A percentile compares a stretch with the other conserved stretches of the same genome.
Conservation (phyloP, 2,113 vertebrate genomes). For the Micromys minutus region DNA sequence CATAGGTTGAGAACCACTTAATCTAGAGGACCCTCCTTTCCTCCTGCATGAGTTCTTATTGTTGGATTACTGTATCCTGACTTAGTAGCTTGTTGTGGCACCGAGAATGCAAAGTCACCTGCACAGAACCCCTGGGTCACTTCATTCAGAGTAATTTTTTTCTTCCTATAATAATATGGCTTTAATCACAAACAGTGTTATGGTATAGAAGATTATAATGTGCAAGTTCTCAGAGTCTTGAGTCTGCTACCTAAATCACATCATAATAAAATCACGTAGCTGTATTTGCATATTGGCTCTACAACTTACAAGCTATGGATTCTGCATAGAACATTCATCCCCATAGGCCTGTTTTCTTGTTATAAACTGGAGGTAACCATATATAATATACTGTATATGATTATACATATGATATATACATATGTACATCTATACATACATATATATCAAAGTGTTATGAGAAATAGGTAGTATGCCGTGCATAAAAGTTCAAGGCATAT, state of each 20-base stretch:
- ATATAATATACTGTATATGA: too few relatives aligned
- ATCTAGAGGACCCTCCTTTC: neutral
- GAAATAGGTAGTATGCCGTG: neutral
- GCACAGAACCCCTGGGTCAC: neutral
- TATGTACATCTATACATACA: neutral
- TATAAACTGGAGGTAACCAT: neutral
- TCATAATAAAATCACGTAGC: neutral
- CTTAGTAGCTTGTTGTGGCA: neutral
- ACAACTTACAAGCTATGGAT: neutral
- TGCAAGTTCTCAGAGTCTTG: neutral
- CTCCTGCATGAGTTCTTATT: neutral
- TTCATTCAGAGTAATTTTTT: neutral
- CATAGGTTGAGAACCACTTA: neutral
- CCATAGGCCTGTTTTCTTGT: neutral
- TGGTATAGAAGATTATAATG: neutral
- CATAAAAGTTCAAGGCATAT: neutral
- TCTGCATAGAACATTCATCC: neutral
- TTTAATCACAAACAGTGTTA: slow-evolving; percentile 29
- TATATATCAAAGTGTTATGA: neutral
- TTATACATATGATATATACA: too few relatives aligned
- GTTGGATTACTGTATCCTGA: neutral
- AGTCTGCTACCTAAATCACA: slow-evolving; percentile 6
- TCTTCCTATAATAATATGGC: neutral
- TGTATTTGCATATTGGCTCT: neutral
- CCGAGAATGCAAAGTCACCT: neutral